Conservation (phyloP, 64 coral and sea anemone species). For the Dendronephthya gigantea region DNA sequence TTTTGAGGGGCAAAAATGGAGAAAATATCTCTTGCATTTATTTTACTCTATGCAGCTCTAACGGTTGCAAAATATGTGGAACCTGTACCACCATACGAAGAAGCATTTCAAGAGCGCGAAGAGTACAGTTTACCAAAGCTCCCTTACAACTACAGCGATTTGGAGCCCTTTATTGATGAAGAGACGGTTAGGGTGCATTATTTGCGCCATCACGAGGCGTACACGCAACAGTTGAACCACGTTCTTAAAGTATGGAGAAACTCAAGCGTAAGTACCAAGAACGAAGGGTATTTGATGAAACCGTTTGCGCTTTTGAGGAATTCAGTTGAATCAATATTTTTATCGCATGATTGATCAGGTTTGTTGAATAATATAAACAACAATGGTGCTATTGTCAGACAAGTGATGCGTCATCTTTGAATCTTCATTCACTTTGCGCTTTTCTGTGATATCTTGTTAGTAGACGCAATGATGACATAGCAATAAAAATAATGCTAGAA, state of each 20-base stretch:
- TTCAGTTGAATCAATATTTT: too few relatives aligned
- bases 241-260: slow-evolving; percentile 55
- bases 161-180: slow-evolving; percentile 71
- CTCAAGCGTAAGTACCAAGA: slow-evolving; percentile 6
- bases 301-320: too few relatives aligned
- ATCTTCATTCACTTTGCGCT: too few relatives aligned
- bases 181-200: slow-evolving; percentile 60
- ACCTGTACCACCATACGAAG: slow-evolving; percentile 15
- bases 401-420: too few relatives aligned
- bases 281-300: background rate
- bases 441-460: too few relatives aligned
- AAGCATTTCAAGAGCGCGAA: slow-evolving; percentile 48
- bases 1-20: too few relatives aligned
- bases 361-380: too few relatives aligned
- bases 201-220: slow-evolving; percentile 59
- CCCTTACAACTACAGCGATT: slow-evolving; percentile 51
- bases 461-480: too few relatives aligned
- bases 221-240: slow-evolving; percentile 73
- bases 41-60: background rate
- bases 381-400: too few relatives aligned
- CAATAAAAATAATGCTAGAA: too few relatives aligned
- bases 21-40: background rate
- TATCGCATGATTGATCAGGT: too few relatives aligned
- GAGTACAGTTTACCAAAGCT: slow-evolving; percentile 59
- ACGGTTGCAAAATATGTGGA: background rate